Percentiles rank a stretch among this genome's conserved stretches.
Conservation (phyloP, 2,888 invertebrate genomes). For the Rhingia campestris region DNA sequence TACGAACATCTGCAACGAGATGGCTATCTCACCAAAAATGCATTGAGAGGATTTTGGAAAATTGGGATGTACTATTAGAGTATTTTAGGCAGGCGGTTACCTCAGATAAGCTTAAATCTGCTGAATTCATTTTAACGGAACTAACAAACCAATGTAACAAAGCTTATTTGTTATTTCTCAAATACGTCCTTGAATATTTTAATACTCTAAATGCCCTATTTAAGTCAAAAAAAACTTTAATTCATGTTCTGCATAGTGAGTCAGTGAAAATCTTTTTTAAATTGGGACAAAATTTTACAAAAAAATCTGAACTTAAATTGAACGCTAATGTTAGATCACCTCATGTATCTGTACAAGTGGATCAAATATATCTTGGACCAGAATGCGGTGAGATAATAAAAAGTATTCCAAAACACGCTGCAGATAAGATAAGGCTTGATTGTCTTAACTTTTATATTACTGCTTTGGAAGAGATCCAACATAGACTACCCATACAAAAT, state of each 20-base stretch:
- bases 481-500: constrained; percentile 8
- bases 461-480: constrained; percentile 41
- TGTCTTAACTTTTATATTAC: constrained; percentile 27
- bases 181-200: constrained; percentile 73
- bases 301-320: constrained; percentile 6
- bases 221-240: constrained; percentile 66
- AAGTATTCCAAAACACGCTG: not conserved
- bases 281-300: constrained; percentile 52
- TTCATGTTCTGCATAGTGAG: constrained; percentile 64
- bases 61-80: not conserved
- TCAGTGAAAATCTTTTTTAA: constrained; percentile 49
- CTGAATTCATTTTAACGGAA: constrained; percentile 53
- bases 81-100: constrained; percentile 44
- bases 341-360: no score
- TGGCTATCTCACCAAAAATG: constrained; percentile 66
- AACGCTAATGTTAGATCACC: no score
- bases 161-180: constrained; percentile 71
- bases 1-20: constrained; percentile 49
- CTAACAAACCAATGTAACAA: constrained; percentile 57
- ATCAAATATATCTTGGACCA: constrained; percentile 3
- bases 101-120: constrained; percentile 62
- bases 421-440: constrained; percentile 4
- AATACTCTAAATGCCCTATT: constrained; percentile 73
- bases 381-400: constrained; percentile 15
- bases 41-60: constrained; percentile 60